Evolutionary conservation across 2,113 vertebrate genomes (phyloP), one percentile per base, ranked within the genome.

Genomic region (Aythya baeri): DNA sequence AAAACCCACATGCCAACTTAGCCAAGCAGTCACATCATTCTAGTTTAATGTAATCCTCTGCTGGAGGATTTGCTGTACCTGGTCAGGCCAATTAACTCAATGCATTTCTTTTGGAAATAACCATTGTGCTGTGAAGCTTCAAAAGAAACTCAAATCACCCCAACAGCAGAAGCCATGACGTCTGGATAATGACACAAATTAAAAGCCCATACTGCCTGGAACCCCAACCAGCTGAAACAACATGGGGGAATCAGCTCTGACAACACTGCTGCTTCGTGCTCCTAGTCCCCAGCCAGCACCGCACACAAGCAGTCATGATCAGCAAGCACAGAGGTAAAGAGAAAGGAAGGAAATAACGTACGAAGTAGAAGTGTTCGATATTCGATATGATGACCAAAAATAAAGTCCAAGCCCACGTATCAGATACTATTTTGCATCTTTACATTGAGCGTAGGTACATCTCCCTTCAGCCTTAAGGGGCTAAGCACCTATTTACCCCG

Each of bases 331-430:
- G 66, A 88, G 65, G 55, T 20, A 68, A 17, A 13, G 0, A 59
- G 34, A 84, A 93, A 92, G 5, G 6, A 41, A 25, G 17, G 2
- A 27, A 46, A 46, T 31, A 13, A 7, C 17, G 12, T 6, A 32
- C 0, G 0, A 85, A 83, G 62, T 43, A 46, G 29, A 79, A 91
- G 10, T 2, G 7, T 46, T 46, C 49, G 34, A 11, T 57, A 29
- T 12, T 46, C 49, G 32, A 11, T 57, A 29, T 12, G 46, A 36
- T 0, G 3, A 81, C 22, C 32, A 73, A 79, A 86, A 72, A 17
- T 26, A 72, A 67, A 25, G 4, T n/a, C 41, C 49, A 79, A 17
- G 27, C 31, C 21, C 1, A 0, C 9, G 34, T 8, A 43, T 13
- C n/a, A 25, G 52, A 50, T 84, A 46, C 11, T 29, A 43, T 6